These are phyloP conservation scores for Ibidorhyncha struthersii DNA, from an alignment of 2,113 vertebrate species.

Conservation along the genomic window DNA sequence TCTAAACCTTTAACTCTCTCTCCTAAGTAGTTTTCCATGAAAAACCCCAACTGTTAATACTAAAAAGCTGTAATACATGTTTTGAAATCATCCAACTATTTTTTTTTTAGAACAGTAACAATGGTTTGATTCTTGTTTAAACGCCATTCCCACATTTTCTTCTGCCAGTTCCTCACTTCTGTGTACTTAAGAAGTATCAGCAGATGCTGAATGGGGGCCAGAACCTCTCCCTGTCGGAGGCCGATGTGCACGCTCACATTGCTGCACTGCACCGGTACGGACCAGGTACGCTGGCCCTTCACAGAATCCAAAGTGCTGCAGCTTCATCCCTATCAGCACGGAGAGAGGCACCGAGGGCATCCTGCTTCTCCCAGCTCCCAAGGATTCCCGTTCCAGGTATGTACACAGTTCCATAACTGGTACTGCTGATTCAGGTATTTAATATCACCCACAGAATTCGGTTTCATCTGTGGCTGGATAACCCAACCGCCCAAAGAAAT, in stretches of 20 bases:
- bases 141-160: neutral
- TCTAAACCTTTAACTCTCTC: neutral
- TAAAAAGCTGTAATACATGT: neutral
- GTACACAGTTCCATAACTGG: no score
- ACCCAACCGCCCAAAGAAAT: neutral
- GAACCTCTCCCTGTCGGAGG: neutral
- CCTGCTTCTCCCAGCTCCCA: neutral
- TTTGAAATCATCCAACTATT: neutral
- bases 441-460: neutral
- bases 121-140: neutral
- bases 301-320: neutral
- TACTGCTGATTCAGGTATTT: neutral
- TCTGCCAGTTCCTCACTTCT: neutral
- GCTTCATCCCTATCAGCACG: neutral
- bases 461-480: neutral
- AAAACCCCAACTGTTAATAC: neutral
- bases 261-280: fast-evolving
- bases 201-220: neutral
- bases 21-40: neutral
- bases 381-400: neutral
- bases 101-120: neutral
- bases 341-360: neutral
- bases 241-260: fast-evolving
- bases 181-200: neutral
- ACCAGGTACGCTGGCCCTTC: neutral